Evolutionary conservation across 2,888 invertebrate genomes (phyloP), one percentile per base, ranked within the genome.

Genomic region (Thera britannica): DNA sequence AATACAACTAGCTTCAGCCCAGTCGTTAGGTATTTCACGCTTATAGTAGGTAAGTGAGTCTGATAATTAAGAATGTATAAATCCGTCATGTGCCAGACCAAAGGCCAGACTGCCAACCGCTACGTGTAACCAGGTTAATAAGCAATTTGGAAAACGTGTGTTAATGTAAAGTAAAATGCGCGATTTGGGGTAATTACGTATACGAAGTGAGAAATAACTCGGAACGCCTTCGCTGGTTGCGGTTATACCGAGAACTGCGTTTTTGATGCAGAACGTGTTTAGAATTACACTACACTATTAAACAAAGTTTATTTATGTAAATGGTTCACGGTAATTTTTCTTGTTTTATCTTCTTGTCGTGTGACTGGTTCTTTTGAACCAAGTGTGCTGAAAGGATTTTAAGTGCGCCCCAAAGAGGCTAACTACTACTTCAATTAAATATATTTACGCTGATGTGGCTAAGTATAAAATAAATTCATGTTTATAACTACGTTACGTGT

Each of bases 81-180:
- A 41, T 38, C 12, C n/a, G n/a, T 12, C 56, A 3, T 65, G 23
- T 46, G 64, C 52, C 52, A 64, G 60, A 60, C 34, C 41, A 3
- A 65, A 11, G 36, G 64, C 52, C 52, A 64, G 60, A 60, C 34
- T 35, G 51, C 35, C 72, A 73, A 68, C 72, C 67, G 69, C 71
- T 67, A 75, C 61, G 62, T 72, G 77, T 75, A 81, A 80, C 70
- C 77, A 79, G 81, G 82, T 80, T 82, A 81, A 85, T 84, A 79
- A 80, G 77, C 75, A 74, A 73, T 76, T 72, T 72, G 72, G 70
- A 61, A 65, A 72, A 70, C 70, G 59, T 66, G 73, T 72, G 51
- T 58, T 67, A 76, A 73, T 72, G 51, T 58, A 68, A 76, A 73
- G 76, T 80, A 77, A 75, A 79, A 72, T 64, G 69, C 67, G 71